Evolutionary conservation across 2,888 invertebrate species (phyloP), one percentile per base, ranked within the genome.

Genomic region (Pyrrhosoma nymphula): DNA sequence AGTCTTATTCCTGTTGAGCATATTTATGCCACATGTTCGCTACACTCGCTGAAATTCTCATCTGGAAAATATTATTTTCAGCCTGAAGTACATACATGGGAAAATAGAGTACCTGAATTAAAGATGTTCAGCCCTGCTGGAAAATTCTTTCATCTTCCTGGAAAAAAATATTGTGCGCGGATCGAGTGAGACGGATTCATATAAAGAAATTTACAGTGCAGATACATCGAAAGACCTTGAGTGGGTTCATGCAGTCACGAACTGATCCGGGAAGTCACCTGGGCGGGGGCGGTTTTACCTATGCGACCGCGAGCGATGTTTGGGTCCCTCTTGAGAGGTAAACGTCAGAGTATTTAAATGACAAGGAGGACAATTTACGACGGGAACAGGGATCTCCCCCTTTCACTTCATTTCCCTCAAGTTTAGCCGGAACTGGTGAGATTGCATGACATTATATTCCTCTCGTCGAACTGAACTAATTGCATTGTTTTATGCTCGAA

Each of bases 221-320:
- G 69, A n/a, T 69, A n/a, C 69, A n/a, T n/a, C 20, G 6, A 69
- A 69, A 14, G 69, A n/a, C 69, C 69, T 69, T 69, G 69, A 69
- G 69, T 69, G 26, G n/a, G 69, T n/a, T 69, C 69, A 69, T 69
- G n/a, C 69, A n/a, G 69, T 69, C 69, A 69, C 69, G 69, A n/a
- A 69, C 69, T 69, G 69, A 69, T 69, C 69, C 69, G 69, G 69
- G 69, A 69, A 69, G 69, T 69, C n/a, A n/a, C 12, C 69, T 18
- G 69, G 69, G 69, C 26, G 26, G 69, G 26, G 69, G n/a, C 69
- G n/a, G 26, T n/a, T 69, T n/a, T 69, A 60, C 16, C 23, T 60
- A 60, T 69, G 69, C 69, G n/a, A 12, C 23, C 60, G 20, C 16
- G 60, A 60, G 60, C 18, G 60, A 18, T 12, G 69, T n/a, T 16